Evolutionary conservation across 1,140 invertebrate species (phyloP).

Genomic region (Drosophila bocqueti): DNA sequence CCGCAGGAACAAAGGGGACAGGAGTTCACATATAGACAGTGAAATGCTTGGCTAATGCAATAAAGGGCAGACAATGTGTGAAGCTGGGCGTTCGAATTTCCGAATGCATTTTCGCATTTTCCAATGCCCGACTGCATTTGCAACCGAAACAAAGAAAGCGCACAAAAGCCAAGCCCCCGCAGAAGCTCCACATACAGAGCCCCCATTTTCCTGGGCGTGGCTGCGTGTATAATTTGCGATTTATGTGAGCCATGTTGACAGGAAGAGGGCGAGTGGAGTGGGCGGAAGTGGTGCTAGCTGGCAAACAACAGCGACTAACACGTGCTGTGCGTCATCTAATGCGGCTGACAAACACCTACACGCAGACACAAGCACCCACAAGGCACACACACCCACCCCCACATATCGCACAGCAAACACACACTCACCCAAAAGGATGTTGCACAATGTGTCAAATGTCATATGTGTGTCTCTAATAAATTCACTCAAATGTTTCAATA

Average conservation of each 20-base stretch:
- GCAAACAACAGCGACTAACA: constrained; percentile 60
- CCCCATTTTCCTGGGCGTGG: constrained; percentile 52
- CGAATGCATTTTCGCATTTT: constrained; percentile 75
- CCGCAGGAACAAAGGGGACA: constrained; percentile 21
- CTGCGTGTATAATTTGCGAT: constrained; percentile 80
- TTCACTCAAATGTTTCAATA: constrained; percentile 83
- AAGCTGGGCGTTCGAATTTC: constrained; percentile 76
- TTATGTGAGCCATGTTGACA: constrained; percentile 75
- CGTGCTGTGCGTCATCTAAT: constrained; percentile 77
- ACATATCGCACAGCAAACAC: not conserved
- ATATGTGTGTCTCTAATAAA: constrained; percentile 82
- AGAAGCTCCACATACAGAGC: not conserved
- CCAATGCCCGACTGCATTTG: constrained; percentile 49
- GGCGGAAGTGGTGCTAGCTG: constrained; percentile 3
- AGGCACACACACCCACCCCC: not conserved
- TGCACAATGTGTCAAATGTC: constrained; percentile 82
- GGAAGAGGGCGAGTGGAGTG: constrained; percentile 10
- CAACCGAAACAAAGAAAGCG: constrained; percentile 60
- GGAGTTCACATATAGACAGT: constrained; percentile 13
- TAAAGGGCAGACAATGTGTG: constrained; percentile 80
- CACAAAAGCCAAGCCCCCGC: constrained; percentile 71
- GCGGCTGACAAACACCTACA: constrained; percentile 62
- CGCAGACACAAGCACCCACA: constrained; percentile 18
- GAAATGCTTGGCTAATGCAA: constrained; percentile 64
- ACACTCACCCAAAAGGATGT: constrained; percentile 45